These are phyloP conservation scores for Macaria notata DNA, from an alignment of 2,888 invertebrate genomes.

Conservation along the genomic window DNA sequence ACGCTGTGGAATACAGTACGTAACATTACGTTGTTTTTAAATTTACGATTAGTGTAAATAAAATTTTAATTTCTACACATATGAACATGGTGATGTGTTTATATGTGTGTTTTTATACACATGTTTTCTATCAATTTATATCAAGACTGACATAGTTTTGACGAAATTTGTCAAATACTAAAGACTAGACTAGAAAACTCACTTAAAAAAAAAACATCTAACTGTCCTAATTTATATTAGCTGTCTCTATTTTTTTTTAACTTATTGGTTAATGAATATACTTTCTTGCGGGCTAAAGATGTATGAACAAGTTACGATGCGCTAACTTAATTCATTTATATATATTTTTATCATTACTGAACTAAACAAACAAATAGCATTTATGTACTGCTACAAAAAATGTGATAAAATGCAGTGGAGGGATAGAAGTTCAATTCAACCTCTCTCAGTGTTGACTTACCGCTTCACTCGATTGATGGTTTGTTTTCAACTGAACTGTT, in stretches of 20 bases:
- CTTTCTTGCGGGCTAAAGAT: no score
- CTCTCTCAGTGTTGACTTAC: constrained; percentile 8
- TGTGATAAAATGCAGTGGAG: neutral
- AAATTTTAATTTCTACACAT: neutral
- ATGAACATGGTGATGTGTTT: neutral
- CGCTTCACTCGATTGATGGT: constrained; percentile 4
- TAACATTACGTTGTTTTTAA: neutral
- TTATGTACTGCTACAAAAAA: neutral
- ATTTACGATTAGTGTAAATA: neutral
- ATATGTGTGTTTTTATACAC: no score
- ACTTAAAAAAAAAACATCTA: no score
- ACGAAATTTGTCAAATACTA: no score
- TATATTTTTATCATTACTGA: neutral
- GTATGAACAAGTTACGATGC: no score
- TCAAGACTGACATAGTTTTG: neutral
- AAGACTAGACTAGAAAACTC: no score
- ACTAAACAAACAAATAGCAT: neutral
- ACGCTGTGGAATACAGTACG: constrained; percentile 5
- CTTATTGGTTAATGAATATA: no score
- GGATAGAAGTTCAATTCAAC: neutral
- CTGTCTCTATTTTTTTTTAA: no score
- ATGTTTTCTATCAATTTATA: neutral
- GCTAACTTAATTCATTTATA: no score
- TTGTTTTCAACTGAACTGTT: constrained; percentile 2
- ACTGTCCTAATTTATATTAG: no score